Conservation (phyloP, 1,140 invertebrate genomes). For the Telenomus remus region DNA sequence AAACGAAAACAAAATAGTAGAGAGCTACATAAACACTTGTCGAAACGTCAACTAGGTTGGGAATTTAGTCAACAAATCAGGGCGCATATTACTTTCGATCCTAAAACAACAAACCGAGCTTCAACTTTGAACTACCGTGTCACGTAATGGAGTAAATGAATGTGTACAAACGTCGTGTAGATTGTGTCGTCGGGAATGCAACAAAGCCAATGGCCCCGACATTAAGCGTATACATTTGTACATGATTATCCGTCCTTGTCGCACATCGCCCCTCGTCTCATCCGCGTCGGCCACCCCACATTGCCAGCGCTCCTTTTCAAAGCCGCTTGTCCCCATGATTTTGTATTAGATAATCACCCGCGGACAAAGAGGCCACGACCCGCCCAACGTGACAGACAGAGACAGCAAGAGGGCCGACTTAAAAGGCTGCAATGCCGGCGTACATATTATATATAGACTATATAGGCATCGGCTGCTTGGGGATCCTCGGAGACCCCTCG, state of each 20-base stretch:
- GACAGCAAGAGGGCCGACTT: constrained; percentile 29
- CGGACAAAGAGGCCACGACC: constrained; percentile 21
- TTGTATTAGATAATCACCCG: constrained; percentile 62
- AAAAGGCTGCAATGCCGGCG: constrained; percentile 43
- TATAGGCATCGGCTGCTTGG: constrained; percentile 24
- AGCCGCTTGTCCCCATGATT: constrained; percentile 46
- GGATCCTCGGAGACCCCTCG: constrained; percentile 26
- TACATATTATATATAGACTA: constrained; percentile 32
- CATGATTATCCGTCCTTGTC: constrained; percentile 39
- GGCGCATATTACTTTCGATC: constrained; percentile 38
- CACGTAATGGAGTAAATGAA: constrained; percentile 53
- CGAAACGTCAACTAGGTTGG: constrained; percentile 9
- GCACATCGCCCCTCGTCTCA: constrained; percentile 28
- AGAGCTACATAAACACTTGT: constrained; percentile 37
- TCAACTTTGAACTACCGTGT: constrained; percentile 46
- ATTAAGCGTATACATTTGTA: constrained; percentile 55
- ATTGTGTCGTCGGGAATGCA: constrained; percentile 50
- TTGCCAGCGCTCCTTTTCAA: constrained; percentile 41
- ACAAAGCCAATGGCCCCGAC: constrained; percentile 52
- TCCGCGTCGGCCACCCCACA: constrained; percentile 29
- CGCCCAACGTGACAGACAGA: neutral
- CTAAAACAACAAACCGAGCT: constrained; percentile 51
- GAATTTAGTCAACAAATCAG: constrained; percentile 42
- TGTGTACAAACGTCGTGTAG: constrained; percentile 50
- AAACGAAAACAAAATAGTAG: neutral